Percentiles rank a stretch among this genome's conserved stretches.
phyloP scores from a whole-genome alignment of 2,888 invertebrate genomes.

The Chaitophorus viminalis region DNA sequence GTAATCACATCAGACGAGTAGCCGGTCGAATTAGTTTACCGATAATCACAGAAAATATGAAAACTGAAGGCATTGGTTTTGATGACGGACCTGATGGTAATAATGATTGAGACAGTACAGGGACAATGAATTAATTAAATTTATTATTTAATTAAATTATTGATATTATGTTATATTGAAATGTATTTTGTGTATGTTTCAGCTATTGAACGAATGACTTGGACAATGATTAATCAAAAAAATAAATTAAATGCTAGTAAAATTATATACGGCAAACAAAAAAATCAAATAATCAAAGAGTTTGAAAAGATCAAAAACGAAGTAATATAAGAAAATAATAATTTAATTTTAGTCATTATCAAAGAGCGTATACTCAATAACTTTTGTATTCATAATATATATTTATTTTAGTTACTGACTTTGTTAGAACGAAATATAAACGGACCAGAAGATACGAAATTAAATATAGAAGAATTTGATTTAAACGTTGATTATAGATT shows the following conservation, averaged over 20 bases:
- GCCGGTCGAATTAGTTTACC: background rate
- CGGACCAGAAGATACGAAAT: slow-evolving; percentile 30
- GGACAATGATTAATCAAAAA: slow-evolving; percentile 35
- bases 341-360: too few species aligned
- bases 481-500: slow-evolving; percentile 43
- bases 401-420: slow-evolving; percentile 16
- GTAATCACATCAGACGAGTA: background rate
- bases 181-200: background rate
- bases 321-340: slow-evolving; percentile 10
- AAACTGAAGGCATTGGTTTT: slow-evolving; percentile 36
- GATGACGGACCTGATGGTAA: background rate
- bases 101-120: background rate
- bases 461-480: slow-evolving; percentile 57
- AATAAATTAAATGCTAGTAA: slow-evolving; percentile 25
- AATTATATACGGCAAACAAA: background rate
- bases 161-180: too few species aligned
- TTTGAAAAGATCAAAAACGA: slow-evolving; percentile 45
- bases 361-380: too few species aligned
- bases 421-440: slow-evolving; percentile 25
- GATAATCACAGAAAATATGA: background rate
- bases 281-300: slow-evolving; percentile 24
- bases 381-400: background rate
- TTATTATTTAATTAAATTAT: too few species aligned
- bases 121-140: too few species aligned
- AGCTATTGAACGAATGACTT: slow-evolving; percentile 47